Conservation (phyloP, 2,797 vertebrate genomes). For the Lates japonicus region DNA sequence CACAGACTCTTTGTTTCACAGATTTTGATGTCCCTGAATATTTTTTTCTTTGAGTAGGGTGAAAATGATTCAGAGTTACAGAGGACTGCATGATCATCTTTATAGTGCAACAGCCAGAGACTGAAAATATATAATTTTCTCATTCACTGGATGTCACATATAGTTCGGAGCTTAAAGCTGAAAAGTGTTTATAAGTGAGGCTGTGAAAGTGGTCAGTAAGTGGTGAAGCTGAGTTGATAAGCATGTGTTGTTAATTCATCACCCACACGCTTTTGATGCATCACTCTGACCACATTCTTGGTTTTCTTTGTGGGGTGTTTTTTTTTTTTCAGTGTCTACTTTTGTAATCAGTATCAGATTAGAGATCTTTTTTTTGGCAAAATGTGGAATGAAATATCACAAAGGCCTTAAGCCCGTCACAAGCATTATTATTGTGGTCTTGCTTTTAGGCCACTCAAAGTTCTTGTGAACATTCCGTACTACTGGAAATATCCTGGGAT, state of each 20-base stretch:
- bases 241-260: constrained; percentile 17
- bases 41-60: constrained; percentile 23
- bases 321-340: constrained; percentile 12
- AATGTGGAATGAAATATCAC: constrained; percentile 49
- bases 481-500: constrained; percentile 16
- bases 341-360: constrained; percentile 27
- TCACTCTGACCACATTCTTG: constrained; percentile 13
- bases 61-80: constrained; percentile 6
- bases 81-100: constrained; percentile 14
- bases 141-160: neutral
- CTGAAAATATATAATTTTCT: neutral
- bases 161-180: neutral
- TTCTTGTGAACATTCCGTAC: constrained; percentile 1
- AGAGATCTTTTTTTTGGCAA: constrained; percentile 17
- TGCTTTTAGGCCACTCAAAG: constrained; percentile 11
- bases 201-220: constrained; percentile 6
- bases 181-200: neutral
- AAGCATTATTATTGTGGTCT: constrained; percentile 11
- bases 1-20: constrained; percentile 52
- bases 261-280: neutral
- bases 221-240: constrained; percentile 11
- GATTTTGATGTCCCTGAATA: constrained; percentile 42
- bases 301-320: constrained; percentile 29
- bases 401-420: constrained; percentile 21
- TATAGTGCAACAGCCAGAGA: neutral